Evolutionary conservation across 2,797 vertebrate genomes (phyloP).

Genomic region (Podargus strigoides): DNA sequence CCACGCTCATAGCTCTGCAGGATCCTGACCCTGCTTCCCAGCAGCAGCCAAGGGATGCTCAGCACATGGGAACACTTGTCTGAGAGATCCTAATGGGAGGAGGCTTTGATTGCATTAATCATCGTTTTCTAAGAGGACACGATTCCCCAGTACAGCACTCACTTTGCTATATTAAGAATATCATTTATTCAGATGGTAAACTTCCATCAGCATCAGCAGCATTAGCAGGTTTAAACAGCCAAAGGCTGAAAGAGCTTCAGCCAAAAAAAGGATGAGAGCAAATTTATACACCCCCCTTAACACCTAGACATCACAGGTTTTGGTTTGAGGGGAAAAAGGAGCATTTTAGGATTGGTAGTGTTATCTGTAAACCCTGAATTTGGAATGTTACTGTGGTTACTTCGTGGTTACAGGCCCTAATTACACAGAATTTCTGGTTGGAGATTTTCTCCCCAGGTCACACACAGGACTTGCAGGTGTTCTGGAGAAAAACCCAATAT

Average conservation of each 20-base stretch:
- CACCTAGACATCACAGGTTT: not conserved
- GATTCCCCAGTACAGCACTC: not conserved
- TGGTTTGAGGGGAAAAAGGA: not conserved
- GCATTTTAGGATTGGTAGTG: too few species aligned
- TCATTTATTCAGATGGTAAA: not conserved
- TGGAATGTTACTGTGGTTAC: too few species aligned
- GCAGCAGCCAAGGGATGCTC: not conserved
- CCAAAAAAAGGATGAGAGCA: not conserved
- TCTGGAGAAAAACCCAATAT: not conserved
- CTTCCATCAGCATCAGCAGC: not conserved
- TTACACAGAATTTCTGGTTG: not conserved
- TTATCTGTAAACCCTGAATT: not conserved
- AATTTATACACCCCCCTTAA: not conserved
- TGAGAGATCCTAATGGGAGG: not conserved
- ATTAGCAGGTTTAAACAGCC: not conserved
- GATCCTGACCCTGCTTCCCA: not conserved
- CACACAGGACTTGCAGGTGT: rapidly evolving
- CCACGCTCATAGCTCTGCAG: not conserved
- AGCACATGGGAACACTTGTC: not conserved
- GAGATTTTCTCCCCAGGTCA: not conserved
- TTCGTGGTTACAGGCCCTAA: too few species aligned
- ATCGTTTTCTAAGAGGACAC: not conserved
- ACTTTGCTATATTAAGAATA: not conserved
- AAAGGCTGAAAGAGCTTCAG: not conserved
- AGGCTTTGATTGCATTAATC: not conserved